Percentiles rank a stretch among this genome's conserved stretches.
phyloP scores from a whole-genome alignment of 1,140 invertebrate species.

The Ephestia elutella region DNA sequence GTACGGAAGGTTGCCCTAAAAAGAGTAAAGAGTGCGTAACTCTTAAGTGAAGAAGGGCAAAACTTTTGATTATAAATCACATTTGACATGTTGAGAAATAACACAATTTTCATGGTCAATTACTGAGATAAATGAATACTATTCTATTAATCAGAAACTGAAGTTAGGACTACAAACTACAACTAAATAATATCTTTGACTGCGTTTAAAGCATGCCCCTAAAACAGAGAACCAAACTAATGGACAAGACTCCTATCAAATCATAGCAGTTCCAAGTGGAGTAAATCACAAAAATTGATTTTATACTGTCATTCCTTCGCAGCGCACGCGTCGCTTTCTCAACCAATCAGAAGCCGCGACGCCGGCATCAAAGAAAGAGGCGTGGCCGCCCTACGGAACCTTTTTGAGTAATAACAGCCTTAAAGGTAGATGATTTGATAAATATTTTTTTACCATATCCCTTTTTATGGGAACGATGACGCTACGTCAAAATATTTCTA shows the following conservation, averaged over 20 bases:
- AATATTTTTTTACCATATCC: slow-evolving; percentile 5
- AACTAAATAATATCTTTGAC: too few relatives aligned
- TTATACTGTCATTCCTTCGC: slow-evolving; percentile 10
- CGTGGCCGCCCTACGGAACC: slow-evolving; percentile 9
- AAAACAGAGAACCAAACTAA: not conserved
- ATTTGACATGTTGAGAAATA: too few relatives aligned
- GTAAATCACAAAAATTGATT: slow-evolving; percentile 1
- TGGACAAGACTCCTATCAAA: not conserved
- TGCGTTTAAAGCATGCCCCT: too few relatives aligned
- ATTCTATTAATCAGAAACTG: too few relatives aligned
- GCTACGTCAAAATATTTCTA: slow-evolving; percentile 14
- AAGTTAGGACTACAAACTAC: too few relatives aligned
- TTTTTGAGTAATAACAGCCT: slow-evolving; percentile 6
- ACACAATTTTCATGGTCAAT: too few relatives aligned
- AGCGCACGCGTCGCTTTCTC: slow-evolving; percentile 11
- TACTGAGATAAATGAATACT: too few relatives aligned
- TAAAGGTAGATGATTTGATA: slow-evolving; percentile 6
- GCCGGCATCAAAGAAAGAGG: slow-evolving; percentile 8
- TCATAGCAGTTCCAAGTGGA: not conserved
- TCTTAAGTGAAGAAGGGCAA: too few relatives aligned
- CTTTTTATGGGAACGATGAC: not conserved
- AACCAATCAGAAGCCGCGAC: slow-evolving; percentile 8
- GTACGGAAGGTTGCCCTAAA: too few relatives aligned
- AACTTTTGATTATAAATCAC: too few relatives aligned
- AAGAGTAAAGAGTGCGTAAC: too few relatives aligned